Conservation (phyloP, 2,888 invertebrate genomes). For the Cryptocephalus primarius region DNA sequence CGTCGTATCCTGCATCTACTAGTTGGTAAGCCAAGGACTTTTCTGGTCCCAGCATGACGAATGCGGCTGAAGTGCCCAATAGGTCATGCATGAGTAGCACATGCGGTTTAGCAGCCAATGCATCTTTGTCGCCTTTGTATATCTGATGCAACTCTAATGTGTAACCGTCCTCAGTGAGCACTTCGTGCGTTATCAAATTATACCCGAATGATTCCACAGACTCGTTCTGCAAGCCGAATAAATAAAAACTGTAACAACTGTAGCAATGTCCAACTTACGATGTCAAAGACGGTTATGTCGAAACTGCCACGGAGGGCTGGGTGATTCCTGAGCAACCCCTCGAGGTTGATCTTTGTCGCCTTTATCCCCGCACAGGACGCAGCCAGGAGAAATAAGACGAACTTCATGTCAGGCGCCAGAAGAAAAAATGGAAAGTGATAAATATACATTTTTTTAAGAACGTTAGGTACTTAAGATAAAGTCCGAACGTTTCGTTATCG, state of each 20-base stretch:
- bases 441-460: no score
- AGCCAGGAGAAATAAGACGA: no score
- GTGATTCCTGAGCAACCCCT: no score
- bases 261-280: no score
- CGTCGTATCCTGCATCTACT: conserved; percentile 20
- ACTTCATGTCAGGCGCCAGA: no score
- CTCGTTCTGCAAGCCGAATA: conserved; percentile 28
- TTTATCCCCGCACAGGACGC: no score
- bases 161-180: conserved; percentile 67
- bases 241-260: no score
- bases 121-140: conserved; percentile 35
- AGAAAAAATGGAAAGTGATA: not conserved
- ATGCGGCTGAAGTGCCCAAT: conserved; percentile 15
- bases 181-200: conserved; percentile 47
- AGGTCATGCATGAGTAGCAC: conserved; percentile 17
- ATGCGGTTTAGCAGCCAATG: conserved; percentile 6
- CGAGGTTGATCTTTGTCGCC: no score
- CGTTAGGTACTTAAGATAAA: no score
- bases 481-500: no score
- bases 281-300: no score
- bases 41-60: conserved; percentile 15
- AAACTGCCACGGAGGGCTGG: no score
- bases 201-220: conserved; percentile 53
- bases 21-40: conserved; percentile 16
- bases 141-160: conserved; percentile 67